A percentile compares a stretch with the other conserved stretches of the same genome.
phyloP scores from a whole-genome alignment of 2,888 invertebrate species.

The Hecatera dysodea region DNA sequence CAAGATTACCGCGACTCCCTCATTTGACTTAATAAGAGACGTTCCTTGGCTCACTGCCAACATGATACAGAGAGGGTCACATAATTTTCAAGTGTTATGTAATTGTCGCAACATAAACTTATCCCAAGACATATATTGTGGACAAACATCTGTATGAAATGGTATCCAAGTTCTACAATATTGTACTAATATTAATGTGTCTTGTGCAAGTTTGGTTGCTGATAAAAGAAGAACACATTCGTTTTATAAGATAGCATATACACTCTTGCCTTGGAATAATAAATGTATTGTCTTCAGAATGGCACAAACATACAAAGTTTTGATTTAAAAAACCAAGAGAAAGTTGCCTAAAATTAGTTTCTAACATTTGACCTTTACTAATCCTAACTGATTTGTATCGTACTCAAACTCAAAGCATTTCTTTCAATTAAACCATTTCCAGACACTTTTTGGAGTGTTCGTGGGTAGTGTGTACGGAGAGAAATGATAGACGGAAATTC shows the following conservation, averaged over 20 bases:
- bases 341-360: not conserved
- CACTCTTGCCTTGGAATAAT: conserved; percentile 6
- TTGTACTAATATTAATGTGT: conserved; percentile 62
- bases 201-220: conserved; percentile 36
- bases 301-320: conserved; percentile 2
- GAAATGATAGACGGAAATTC: no score
- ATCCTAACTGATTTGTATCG: no score
- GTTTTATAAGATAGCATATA: not conserved
- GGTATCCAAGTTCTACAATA: conserved; percentile 51
- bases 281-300: conserved; percentile 19
- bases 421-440: no score
- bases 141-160: conserved; percentile 59
- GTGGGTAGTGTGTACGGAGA: no score
- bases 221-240: conserved; percentile 18
- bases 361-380: not conserved
- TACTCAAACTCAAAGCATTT: no score
- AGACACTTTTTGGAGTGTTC: no score
- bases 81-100: conserved; percentile 63
- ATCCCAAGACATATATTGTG: conserved; percentile 54
- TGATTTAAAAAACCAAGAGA: not conserved
- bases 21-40: conserved; percentile 54
- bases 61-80: conserved; percentile 55
- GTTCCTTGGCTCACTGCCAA: conserved; percentile 51
- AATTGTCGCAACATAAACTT: conserved; percentile 60
- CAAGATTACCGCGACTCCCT: conserved; percentile 28